Conservation (phyloP, 2,113 vertebrate genomes). For the Odontophorus gujanensis region DNA sequence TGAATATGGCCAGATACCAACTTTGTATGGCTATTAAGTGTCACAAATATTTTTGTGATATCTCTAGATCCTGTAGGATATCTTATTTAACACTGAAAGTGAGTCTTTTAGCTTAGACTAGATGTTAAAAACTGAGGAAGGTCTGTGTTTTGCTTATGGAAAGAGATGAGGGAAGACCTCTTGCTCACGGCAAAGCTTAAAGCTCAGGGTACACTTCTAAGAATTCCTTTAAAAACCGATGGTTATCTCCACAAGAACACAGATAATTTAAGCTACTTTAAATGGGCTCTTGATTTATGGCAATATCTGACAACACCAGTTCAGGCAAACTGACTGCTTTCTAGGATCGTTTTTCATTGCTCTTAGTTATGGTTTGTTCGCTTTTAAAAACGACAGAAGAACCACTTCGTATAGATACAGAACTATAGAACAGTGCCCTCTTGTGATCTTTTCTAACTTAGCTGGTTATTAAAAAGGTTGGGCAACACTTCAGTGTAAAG, state of each 20-base stretch:
- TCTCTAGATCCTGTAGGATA: neutral
- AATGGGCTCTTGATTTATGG: neutral
- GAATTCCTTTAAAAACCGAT: neutral
- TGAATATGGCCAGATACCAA: neutral
- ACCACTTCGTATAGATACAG: neutral
- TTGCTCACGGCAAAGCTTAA: neutral
- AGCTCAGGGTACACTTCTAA: neutral
- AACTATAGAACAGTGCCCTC: slow-evolving; percentile 33
- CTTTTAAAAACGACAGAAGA: neutral
- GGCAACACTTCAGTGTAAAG: neutral
- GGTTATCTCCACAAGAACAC: neutral
- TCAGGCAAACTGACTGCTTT: neutral
- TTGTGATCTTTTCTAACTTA: neutral
- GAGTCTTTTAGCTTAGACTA: neutral
- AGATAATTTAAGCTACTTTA: neutral
- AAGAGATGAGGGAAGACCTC: neutral
- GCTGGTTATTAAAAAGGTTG: neutral
- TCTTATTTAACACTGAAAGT: neutral
- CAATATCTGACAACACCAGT: neutral
- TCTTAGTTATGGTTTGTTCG: neutral
- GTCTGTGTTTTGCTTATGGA: neutral
- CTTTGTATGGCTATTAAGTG: neutral
- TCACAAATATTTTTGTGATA: neutral
- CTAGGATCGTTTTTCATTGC: neutral
- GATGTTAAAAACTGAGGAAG: neutral